Conservation (phyloP, 2,113 vertebrate genomes). For the Pteruthius melanotis region DNA sequence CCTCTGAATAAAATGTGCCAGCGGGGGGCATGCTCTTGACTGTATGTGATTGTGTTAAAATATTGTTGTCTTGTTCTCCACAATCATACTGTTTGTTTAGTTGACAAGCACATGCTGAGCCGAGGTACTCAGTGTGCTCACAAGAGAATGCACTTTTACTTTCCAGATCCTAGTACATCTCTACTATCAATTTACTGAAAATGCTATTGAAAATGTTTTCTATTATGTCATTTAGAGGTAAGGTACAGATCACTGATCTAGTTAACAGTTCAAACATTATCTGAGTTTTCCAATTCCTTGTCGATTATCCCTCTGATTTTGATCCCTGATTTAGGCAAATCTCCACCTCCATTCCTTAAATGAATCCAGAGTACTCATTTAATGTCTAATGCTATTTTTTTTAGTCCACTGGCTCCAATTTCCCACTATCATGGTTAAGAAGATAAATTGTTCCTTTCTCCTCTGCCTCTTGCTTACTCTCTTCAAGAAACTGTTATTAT, state of each 20-base stretch:
- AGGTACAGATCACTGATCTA: neutral
- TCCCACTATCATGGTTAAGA: neutral
- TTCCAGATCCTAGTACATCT: neutral
- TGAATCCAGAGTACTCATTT: neutral
- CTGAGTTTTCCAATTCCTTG: neutral
- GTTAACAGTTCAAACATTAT: neutral
- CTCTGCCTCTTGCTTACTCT: neutral
- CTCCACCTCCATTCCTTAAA: neutral
- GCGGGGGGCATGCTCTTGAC: neutral
- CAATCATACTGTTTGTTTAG: neutral
- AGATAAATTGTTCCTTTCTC: neutral
- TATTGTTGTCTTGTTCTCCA: neutral
- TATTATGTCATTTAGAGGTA: neutral
- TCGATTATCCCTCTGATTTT: neutral
- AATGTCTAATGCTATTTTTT: neutral
- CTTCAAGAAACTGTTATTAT: neutral
- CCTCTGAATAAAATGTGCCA: neutral
- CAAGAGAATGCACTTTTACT: neutral
- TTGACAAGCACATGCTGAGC: neutral
- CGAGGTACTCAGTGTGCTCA: neutral
- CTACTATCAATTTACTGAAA: neutral
- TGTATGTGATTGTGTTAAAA: neutral
- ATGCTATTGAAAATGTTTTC: neutral
- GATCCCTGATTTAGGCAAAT: conserved; percentile 21
- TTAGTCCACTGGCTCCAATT: neutral